A percentile compares a stretch with the other conserved stretches of the same genome.
phyloP scores from a whole-genome alignment of 2,113 vertebrate genomes.

The Oreochromis spilurus region DNA sequence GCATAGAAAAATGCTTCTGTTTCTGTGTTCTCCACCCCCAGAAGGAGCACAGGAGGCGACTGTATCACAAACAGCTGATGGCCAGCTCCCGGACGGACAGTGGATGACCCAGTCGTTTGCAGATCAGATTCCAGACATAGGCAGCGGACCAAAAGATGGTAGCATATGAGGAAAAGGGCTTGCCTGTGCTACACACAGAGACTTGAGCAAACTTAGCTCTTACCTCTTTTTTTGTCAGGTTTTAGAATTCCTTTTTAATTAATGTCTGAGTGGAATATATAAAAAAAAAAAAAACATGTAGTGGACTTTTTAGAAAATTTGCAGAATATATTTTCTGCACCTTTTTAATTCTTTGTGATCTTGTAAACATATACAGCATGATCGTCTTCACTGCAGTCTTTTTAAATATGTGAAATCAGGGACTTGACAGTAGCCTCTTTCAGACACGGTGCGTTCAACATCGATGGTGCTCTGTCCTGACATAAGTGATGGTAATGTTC shows the following conservation, averaged over 20 bases:
- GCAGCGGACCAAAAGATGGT: slow-evolving; percentile 16
- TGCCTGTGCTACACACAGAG: background rate
- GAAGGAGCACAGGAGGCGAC: slow-evolving; percentile 56
- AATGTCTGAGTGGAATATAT: slow-evolving; percentile 18
- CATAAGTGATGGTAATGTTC: background rate
- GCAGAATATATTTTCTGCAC: slow-evolving; percentile 36
- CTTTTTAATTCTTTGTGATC: slow-evolving; percentile 29
- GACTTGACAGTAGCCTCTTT: slow-evolving; percentile 33
- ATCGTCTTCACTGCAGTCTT: slow-evolving; percentile 45
- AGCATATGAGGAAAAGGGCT: background rate
- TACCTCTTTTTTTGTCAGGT: slow-evolving; percentile 1
- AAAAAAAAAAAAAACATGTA: background rate
- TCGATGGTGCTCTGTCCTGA: background rate
- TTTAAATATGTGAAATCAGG: slow-evolving; percentile 69
- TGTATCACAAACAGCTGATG: slow-evolving; percentile 31
- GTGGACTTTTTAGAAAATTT: slow-evolving; percentile 48
- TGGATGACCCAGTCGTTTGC: slow-evolving; percentile 84
- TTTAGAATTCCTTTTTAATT: slow-evolving; percentile 39
- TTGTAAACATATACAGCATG: slow-evolving; percentile 25
- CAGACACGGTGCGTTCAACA: background rate
- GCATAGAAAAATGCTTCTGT: background rate
- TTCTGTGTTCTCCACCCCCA: background rate
- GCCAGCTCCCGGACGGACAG: slow-evolving; percentile 78
- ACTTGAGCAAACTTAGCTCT: background rate
- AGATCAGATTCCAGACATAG: slow-evolving; percentile 81